Base-by-base conservation (phyloP, 2,888 invertebrate genomes). In the Caenorhabditis sulstoni region DNA sequence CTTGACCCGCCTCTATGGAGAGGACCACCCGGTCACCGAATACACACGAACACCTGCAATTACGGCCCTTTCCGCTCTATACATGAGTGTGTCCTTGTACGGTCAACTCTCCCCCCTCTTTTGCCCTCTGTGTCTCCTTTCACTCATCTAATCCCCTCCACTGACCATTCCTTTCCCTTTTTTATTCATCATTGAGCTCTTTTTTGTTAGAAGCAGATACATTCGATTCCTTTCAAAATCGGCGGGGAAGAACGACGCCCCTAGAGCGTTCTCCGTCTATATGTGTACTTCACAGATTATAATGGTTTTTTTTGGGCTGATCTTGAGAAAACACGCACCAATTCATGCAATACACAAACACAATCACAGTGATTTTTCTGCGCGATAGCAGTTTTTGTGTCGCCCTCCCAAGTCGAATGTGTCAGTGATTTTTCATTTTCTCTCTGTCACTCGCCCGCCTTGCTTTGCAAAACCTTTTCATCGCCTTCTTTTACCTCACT, bases 21-120 rank as follows among this genome's bases (percentile, higher is more conserved):
- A 35, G 44, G 45, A 50, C 50, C 39, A 50, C 45, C 58, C 41
- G 50, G 49, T 59, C 45, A 35, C 29, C 70, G 71, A 29, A 29
- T 29, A 29, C 29, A 29, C 71, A 71, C 64, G 64, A 64, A 73
- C 73, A 73, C 64, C 73, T 73, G 73, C 73, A 73, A 73, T 73
- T 73, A 73, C 41, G 71, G 64, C 73, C 64, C 64, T 12, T 20
- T 22, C 35, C 62, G 29, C 4, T 29, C 29, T 29, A 29, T 29
- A 29, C 29, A 57, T 64, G 57, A 57, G 62, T 64, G 53, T 49
- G 71, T 71, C 71, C 71, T 71, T 71, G 71, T 71, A 71, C 62
- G 62, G 71, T 71, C 70, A 53, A 64, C 71, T 71, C 62, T 58
- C 58, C 35, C 18, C 39, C 22, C 45, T 22, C 35, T 59, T 37